Conservation (phyloP, 1,140 invertebrate species). For the Battus philenor region DNA sequence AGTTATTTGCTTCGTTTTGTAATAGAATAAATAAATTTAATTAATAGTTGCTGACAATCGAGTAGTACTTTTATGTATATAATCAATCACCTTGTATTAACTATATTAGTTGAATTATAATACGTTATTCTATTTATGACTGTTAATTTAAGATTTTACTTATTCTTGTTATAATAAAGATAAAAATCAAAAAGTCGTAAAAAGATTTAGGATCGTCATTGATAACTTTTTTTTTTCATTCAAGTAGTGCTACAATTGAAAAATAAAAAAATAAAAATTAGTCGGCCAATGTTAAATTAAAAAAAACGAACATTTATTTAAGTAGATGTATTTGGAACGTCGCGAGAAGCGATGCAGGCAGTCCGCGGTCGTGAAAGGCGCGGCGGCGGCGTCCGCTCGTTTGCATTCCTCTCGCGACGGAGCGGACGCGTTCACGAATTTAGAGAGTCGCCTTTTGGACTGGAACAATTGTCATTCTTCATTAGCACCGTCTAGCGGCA, state of each 20-base stretch:
- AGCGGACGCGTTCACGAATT: conserved; percentile 34
- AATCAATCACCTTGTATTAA: background rate
- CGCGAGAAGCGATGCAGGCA: conserved; percentile 2
- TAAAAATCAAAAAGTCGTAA: too few relatives aligned
- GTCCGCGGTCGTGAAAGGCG: conserved; percentile 42
- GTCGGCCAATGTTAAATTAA: too few relatives aligned
- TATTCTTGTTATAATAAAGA: too few relatives aligned
- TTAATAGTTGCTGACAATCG: background rate
- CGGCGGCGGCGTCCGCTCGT: conserved; percentile 24
- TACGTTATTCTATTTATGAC: too few relatives aligned
- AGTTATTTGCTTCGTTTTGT: conserved; percentile 10
- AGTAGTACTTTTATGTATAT: background rate
- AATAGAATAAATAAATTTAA: background rate
- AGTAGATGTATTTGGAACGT: conserved; percentile 9
- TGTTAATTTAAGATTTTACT: too few relatives aligned
- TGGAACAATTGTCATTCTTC: conserved; percentile 59
- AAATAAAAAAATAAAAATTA: conserved; percentile 4
- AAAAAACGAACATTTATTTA: background rate
- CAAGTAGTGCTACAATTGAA: too few relatives aligned
- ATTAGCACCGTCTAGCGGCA: conserved; percentile 56
- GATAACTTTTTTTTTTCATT: too few relatives aligned
- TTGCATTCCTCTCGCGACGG: conserved; percentile 52
- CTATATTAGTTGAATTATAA: too few relatives aligned
- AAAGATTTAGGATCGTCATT: too few relatives aligned
- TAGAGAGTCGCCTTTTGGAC: conserved; percentile 44